Base-by-base conservation (phyloP, 2,797 vertebrate species). In the Gambusia yucatana region DNA sequence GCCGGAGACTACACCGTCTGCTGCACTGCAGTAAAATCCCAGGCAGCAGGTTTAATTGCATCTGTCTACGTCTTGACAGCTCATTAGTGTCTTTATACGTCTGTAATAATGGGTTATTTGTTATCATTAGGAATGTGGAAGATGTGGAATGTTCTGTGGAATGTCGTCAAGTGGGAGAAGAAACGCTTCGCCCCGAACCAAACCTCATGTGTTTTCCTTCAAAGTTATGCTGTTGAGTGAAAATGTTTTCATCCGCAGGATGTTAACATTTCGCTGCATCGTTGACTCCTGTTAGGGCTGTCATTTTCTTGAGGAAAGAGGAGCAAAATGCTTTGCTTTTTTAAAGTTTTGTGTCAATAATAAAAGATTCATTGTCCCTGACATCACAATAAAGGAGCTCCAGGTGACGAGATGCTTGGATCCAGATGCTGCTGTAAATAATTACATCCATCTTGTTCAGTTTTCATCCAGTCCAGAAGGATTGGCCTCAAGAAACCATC, bases 31-130 rank as follows among this genome's bases (percentile, higher is more conserved):
- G 87, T 90, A 91, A 93, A 93, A 91, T 85, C 81, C 80, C 75
- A 89, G 83, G 87, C 77, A 87, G 76, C 83, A 76, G 63, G 81
- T 91, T 93, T 92, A 93, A 93, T 92, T 91, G 87, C 90, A 90
- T 90, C 90, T 93, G 90, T 93, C 92, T 92, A 83, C 84, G 55
- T 87, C 82, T 85, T 87, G 88, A 92, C 88, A 92, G 90, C 87
- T 93, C 90, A 91, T 93, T 93, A 93, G 92, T 78, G 88, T 87
- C 87, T 92, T 92, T 90, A 92, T 90, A 89, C 47, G 87, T 91
- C 86, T 89, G 83, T 94, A 89, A 93, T 93, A 91, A 93, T 92
- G 91, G 86, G 85, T 79, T 93, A 89, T 93, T 92, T 90, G 91
- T 92, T 93, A 90, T 93, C 90, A 93, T 92, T 92, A 92, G 87